Evolutionary conservation across 1,140 invertebrate species (phyloP).

Genomic region (Drosophila kanapiae): DNA sequence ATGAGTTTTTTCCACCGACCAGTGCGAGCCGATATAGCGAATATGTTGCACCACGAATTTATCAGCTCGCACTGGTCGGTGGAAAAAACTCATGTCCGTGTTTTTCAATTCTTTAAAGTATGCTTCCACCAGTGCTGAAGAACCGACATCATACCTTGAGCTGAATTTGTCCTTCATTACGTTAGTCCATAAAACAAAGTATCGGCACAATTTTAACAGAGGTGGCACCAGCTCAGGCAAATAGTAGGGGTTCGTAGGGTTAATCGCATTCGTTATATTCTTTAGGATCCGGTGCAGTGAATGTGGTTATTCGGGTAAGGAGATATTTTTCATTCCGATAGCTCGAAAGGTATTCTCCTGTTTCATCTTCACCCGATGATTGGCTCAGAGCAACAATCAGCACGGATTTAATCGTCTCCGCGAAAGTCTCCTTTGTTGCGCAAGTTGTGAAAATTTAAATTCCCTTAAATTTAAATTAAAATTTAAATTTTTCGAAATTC

Average conservation of each 20-base stretch:
- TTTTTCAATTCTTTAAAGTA: neutral
- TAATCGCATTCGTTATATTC: neutral
- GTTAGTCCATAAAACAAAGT: conserved; percentile 1
- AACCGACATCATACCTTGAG: conserved; percentile 1
- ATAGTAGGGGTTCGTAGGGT: no score
- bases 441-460: no score
- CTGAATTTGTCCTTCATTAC: neutral
- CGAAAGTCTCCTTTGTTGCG: neutral
- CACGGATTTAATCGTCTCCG: neutral
- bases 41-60: conserved; percentile 3
- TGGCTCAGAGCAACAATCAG: conserved; percentile 3
- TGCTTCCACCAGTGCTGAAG: conserved; percentile 4
- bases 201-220: no score
- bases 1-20: conserved; percentile 1
- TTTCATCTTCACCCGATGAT: neutral
- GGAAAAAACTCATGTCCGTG: neutral
- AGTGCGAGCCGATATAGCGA: conserved; percentile 1
- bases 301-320: neutral
- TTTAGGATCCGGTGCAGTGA: neutral
- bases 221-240: no score
- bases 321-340: neutral
- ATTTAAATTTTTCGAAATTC: no score
- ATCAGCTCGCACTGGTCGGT: conserved; percentile 6
- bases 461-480: no score
- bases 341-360: neutral